Evolutionary conservation across 1,140 invertebrate species (phyloP).

Genomic region (Lysiphlebus fabarum): DNA sequence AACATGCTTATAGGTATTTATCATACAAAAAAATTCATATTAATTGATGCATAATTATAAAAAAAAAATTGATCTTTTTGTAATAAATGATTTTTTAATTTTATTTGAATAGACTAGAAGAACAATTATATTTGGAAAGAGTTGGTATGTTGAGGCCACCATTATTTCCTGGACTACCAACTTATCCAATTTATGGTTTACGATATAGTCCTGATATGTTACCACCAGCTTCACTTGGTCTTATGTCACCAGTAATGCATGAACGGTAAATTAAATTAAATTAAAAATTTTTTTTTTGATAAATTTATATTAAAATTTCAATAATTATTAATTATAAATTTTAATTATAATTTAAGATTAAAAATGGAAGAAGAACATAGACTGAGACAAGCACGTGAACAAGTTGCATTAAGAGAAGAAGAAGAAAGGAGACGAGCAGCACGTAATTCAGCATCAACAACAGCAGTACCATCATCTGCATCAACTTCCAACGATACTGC

Average conservation of each 20-base stretch:
- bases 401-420: constrained; percentile 52
- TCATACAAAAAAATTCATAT: too few species aligned
- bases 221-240: constrained; percentile 53
- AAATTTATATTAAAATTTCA: not conserved
- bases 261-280: constrained; percentile 52
- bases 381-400: constrained; percentile 57
- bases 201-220: constrained; percentile 57
- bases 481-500: constrained; percentile 51
- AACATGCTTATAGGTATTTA: constrained; percentile 61
- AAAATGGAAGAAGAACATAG: constrained; percentile 68
- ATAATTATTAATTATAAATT: too few species aligned
- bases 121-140: constrained; percentile 74
- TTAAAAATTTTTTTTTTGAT: not conserved
- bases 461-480: constrained; percentile 48
- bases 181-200: constrained; percentile 58
- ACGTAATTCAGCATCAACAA: constrained; percentile 54
- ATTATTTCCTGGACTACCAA: constrained; percentile 57
- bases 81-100: too few species aligned
- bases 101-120: too few species aligned
- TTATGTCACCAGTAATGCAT: constrained; percentile 60
- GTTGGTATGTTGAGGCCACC: constrained; percentile 68
- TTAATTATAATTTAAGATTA: too few species aligned
- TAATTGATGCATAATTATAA: too few species aligned
- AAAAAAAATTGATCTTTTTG: too few species aligned
- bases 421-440: constrained; percentile 58